phyloP scores from a whole-genome alignment of 2,888 invertebrate species.

The Macrophya annulata region DNA sequence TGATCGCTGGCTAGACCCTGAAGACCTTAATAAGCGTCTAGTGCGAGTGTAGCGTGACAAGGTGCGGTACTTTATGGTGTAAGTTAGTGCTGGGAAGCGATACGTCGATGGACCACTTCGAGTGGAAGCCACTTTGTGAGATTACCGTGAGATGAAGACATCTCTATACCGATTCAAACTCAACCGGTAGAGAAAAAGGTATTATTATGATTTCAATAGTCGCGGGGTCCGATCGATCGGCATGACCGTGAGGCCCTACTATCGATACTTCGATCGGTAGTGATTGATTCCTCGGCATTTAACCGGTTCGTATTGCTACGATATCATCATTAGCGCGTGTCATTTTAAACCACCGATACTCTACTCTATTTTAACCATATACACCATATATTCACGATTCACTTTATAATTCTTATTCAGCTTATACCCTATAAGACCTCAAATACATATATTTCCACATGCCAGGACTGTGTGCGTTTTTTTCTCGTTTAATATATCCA shows the following conservation, averaged over 20 bases:
- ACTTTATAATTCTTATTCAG: neutral
- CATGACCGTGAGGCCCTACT: slow-evolving; percentile 53
- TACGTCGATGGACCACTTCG: slow-evolving; percentile 48
- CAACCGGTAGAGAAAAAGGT: slow-evolving; percentile 59
- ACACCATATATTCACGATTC: neutral
- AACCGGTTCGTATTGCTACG: slow-evolving; percentile 62
- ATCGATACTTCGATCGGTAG: slow-evolving; percentile 64
- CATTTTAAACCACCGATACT: slow-evolving; percentile 18
- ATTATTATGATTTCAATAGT: slow-evolving; percentile 71
- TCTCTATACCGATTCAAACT: slow-evolving; percentile 56
- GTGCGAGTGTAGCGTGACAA: slow-evolving; percentile 47
- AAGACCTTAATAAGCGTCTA: slow-evolving; percentile 46
- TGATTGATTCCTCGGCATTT: slow-evolving; percentile 71
- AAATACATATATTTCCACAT: neutral
- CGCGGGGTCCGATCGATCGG: slow-evolving; percentile 68
- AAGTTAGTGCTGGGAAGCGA: slow-evolving; percentile 40
- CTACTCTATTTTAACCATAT: neutral
- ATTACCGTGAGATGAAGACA: slow-evolving; percentile 56
- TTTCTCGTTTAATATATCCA: neutral
- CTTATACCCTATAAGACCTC: neutral
- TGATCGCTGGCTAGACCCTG: slow-evolving; percentile 16
- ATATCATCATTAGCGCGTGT: slow-evolving; percentile 67
- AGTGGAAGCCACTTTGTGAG: slow-evolving; percentile 55
- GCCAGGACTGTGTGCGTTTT: neutral
- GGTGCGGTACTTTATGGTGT: slow-evolving; percentile 43